phyloP scores from a whole-genome alignment of 1,140 invertebrate species.

The Wiebesia pumilae region DNA sequence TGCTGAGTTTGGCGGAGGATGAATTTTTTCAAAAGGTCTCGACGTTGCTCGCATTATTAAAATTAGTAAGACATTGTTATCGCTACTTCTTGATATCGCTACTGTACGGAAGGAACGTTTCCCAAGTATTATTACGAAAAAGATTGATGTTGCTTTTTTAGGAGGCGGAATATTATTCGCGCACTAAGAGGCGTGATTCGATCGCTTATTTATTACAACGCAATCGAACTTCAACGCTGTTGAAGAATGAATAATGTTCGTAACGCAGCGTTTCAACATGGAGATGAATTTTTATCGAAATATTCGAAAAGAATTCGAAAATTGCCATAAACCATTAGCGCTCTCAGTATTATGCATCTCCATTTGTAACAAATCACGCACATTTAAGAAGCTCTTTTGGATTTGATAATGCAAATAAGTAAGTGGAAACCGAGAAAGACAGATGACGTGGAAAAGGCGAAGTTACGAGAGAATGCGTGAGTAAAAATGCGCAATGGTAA shows the following conservation, averaged over 20 bases:
- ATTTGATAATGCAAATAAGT: not conserved
- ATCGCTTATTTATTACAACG: too few species aligned
- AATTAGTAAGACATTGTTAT: too few species aligned
- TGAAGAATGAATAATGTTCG: not conserved
- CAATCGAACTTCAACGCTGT: too few species aligned
- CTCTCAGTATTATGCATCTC: not conserved
- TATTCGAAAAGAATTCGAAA: not conserved
- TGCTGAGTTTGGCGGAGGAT: too few species aligned
- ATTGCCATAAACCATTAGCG: not conserved
- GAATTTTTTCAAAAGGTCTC: too few species aligned
- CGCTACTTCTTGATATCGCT: too few species aligned
- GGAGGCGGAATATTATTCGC: too few species aligned
- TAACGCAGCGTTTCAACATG: not conserved
- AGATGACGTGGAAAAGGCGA: not conserved
- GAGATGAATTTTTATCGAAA: not conserved
- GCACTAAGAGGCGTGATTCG: too few species aligned
- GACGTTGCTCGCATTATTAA: too few species aligned
- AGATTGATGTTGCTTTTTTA: too few species aligned
- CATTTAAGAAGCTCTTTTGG: not conserved
- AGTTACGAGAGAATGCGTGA: not conserved
- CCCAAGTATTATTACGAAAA: too few species aligned
- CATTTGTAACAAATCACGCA: not conserved
- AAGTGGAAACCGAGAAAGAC: not conserved
- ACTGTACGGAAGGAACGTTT: too few species aligned
- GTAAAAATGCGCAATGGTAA: conserved; percentile 31